phyloP scores from a whole-genome alignment of 2,797 vertebrate species.

The Dromococcyx pavoninus region DNA sequence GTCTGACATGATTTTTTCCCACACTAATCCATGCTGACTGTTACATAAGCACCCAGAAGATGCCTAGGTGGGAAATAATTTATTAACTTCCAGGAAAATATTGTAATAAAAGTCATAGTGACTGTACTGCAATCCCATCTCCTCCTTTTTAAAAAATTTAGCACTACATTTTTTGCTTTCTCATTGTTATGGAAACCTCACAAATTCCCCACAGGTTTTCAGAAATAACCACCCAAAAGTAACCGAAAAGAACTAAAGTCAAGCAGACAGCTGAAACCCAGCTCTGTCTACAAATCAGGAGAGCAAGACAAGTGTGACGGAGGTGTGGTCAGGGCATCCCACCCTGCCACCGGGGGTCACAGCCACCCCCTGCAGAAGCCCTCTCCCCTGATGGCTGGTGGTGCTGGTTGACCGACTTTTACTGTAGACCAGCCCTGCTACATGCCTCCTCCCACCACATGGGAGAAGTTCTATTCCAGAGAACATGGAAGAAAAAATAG shows the following conservation, averaged over 20 bases:
- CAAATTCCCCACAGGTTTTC: neutral
- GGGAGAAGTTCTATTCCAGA: neutral
- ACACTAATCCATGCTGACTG: neutral
- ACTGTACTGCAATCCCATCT: neutral
- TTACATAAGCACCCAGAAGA: slow-evolving; percentile 11
- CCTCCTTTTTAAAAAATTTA: neutral
- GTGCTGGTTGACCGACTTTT: neutral
- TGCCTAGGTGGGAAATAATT: neutral
- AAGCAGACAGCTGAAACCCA: neutral
- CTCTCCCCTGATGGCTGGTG: neutral
- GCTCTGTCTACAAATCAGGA: neutral
- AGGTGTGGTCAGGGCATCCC: neutral
- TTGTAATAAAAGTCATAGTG: neutral
- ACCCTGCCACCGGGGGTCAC: neutral
- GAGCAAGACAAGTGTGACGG: neutral
- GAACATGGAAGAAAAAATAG: neutral
- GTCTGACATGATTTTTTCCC: neutral
- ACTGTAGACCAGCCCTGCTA: neutral
- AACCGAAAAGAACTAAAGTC: neutral
- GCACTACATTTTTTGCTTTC: neutral
- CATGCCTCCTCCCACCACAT: neutral
- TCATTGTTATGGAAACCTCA: slow-evolving; percentile 11
- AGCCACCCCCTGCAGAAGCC: neutral
- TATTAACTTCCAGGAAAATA: slow-evolving; percentile 15
- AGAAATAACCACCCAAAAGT: neutral